A percentile compares a stretch with the other conserved stretches of the same genome.
phyloP scores from a whole-genome alignment of 35 echinoderm and acorn worm species.

The Chiridota heheva region DNA sequence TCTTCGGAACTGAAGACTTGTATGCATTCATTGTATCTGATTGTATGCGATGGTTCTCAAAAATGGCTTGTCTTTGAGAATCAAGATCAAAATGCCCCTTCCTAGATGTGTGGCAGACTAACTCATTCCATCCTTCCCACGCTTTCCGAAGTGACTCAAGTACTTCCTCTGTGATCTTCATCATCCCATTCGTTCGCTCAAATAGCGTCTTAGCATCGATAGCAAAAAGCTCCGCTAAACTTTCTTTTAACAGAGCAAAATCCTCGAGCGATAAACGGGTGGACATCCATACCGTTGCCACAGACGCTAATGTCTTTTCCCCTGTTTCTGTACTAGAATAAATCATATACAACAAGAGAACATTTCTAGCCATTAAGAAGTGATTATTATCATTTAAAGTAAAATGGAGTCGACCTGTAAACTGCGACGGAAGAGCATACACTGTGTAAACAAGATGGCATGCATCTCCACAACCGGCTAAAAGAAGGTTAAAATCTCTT shows the following conservation, averaged over 20 bases:
- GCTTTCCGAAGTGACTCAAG: conserved; percentile 25
- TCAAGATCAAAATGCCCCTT: neutral
- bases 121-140: conserved; percentile 34
- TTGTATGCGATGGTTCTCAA: neutral
- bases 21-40: neutral
- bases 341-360: conserved; percentile 48
- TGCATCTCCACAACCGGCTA: conserved; percentile 11
- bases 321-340: neutral
- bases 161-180: conserved; percentile 12
- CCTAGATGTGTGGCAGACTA: conserved; percentile 7
- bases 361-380: conserved; percentile 60
- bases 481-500: neutral
- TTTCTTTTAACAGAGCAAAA: conserved; percentile 30
- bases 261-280: conserved; percentile 29
- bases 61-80: conserved; percentile 14
- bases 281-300: conserved; percentile 56
- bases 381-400: conserved; percentile 55
- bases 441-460: conserved; percentile 2
- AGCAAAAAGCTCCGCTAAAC: conserved; percentile 6
- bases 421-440: neutral
- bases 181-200: conserved; percentile 14
- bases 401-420: neutral
- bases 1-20: neutral
- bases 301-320: neutral
- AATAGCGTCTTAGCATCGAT: conserved; percentile 1